Evolutionary conservation across 1,140 invertebrate species (phyloP), one percentile per base, ranked within the genome.

Genomic region (Orchesella cincta): DNA sequence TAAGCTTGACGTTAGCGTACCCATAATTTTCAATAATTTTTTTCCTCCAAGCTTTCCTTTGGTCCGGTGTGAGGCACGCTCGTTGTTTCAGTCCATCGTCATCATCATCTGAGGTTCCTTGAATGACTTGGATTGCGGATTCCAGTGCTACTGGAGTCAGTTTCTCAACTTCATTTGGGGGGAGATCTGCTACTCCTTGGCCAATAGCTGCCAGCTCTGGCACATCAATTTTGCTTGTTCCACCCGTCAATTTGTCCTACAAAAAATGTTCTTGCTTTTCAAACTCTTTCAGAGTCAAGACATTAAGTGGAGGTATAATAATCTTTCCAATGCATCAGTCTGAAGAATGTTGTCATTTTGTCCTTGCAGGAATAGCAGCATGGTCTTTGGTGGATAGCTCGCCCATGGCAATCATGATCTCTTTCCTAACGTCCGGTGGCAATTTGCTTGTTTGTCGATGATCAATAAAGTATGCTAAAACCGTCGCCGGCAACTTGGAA

Each of bases 401-500:
- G 18, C 80, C 80, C 72, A 81, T 46, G 1, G 80, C 80, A 72
- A 81, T 80, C 78, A 81, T 78, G 31, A 81, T 79, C 77, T 81
- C 80, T 39, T 81, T 81, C 16, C 78, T 39, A 0, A 79, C 78
- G 23, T 70, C 77, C 20, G 73, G 33, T 0, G 80, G 78, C n/a
- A 81, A 39, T 51, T 79, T 79, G 28, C 36, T 57, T 1, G 80
- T 81, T 71, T 81, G 80, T 70, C 54, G 74, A 1, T 31, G 74
- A 35, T 81, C 80, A 28, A 81, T 74, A 34, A 81, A 81, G 54
- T 81, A 81, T 1, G 80, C 80, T 12, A 81, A 36, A 12, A 81
- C 80, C 1, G 80, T 74, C 1, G 80, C 80, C 1, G 80, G 80
- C 3, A 81, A 23, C 64, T 80, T 79, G 12, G 78, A 78, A 1